Evolutionary conservation across 1,140 invertebrate genomes (phyloP), one percentile per base, ranked within the genome.

Genomic region (Drosophila sturtevanti): DNA sequence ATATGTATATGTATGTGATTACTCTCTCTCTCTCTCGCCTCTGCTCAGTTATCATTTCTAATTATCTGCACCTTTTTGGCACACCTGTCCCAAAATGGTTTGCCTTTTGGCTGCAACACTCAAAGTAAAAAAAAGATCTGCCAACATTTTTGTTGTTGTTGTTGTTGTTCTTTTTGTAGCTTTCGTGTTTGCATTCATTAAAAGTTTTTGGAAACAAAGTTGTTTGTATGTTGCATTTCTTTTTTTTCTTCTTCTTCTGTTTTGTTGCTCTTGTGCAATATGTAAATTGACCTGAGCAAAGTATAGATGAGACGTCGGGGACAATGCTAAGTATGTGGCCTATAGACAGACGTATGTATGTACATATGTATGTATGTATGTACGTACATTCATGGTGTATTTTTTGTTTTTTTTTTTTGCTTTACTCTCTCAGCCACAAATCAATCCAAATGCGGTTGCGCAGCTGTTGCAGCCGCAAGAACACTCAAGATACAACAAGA

Each of bases 391-490:
- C n/a, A 31, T 31, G 27, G 5, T 31, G 5, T 31, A 0, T 31
- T 31, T 31, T 31, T 31, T 51, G n/a, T 21, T 52, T 70, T 70
- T 61, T 52, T 67, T 41, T 54, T 14, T 55, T 38, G 24, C 58
- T 68, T 54, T 41, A 66, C 60, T 58, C 60, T 71, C 61, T 72
- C 60, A 84, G 84, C 89, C 89, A 81, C 89, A 91, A 91, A 91
- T 91, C 89, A 91, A 90, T 91, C 89, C 79, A 81, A 91, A 90
- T 91, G 89, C 81, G 89, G 89, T 91, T 90, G 70, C 72, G 79
- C 82, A 87, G 82, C 82, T 87, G 82, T 87, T 87, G 79, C 74
- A 68, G 63, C 59, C 35, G 64, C 60, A 22, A 65, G 65, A 68
- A 37, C 63, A 41, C n/a, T 41, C 61, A 38, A 48, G 34, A 18